Base-by-base conservation (phyloP, 2,113 vertebrate species). In the Tupaia chinensis region DNA sequence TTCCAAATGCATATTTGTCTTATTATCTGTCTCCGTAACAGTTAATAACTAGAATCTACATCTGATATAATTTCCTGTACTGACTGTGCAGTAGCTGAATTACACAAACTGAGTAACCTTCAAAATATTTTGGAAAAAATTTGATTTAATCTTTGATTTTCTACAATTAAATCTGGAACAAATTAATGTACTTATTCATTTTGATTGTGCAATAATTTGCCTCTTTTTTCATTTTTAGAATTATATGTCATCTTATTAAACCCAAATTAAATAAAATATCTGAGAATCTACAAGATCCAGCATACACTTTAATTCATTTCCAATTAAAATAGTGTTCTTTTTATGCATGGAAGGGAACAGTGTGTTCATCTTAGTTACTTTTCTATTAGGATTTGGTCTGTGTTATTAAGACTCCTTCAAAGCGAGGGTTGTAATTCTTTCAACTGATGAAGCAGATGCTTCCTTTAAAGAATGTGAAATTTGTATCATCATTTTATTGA, bases 401-500 rank as follows among this genome's bases (percentile, higher is more conserved):
- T 96, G 76, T 92, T 91, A 95, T 96, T 94, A 97, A 89, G 72
- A 89, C n/a, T 95, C 34, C 23, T 93, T 96, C 83, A 96, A 91
- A 97, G 76, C 19, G 87, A 95, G 81, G 60, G 61, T 53, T 96
- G 10, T 89, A 87, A 94, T 96, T 96, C 83, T 94, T 96, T 93
- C 83, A 84, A 92, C 23, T 89, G 72, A 94, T 82, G 87, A 97
- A 97, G 34, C 89, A 97, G 86, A 93, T 97, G 91, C 93, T 4
- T 8, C 53, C 89, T 96, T 96, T 91, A 91, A 95, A 93, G 34
- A 95, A 96, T 97, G 58, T 93, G 86, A 93, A 96, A 96, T 97
- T 54, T 90, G 54, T 94, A 66, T 73, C 74, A 95, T 96, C 63
- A 60, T 93, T 96, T 96, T 96, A 97, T 96, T 97, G 97, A 97